Percentiles rank a stretch among this genome's conserved stretches.
Conservation (phyloP, 2,888 invertebrate species). For the Smittia sp. region DNA sequence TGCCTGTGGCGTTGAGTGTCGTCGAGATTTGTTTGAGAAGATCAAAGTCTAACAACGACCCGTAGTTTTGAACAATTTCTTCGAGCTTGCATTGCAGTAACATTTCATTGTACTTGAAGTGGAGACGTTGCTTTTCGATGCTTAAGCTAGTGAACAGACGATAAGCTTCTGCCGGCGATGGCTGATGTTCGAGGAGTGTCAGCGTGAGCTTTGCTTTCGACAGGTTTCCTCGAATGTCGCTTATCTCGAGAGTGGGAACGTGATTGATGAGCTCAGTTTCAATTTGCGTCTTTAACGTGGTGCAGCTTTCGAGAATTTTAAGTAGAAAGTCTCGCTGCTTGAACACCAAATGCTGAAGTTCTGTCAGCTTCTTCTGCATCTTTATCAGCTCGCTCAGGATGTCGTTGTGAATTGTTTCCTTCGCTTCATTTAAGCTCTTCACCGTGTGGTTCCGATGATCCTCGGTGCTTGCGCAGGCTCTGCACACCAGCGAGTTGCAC, state of each 20-base stretch:
- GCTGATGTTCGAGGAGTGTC: slow-evolving; percentile 57
- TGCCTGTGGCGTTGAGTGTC: slow-evolving; percentile 61
- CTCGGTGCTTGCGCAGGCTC: slow-evolving; percentile 64
- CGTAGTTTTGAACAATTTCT: slow-evolving; percentile 66
- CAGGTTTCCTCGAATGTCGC: slow-evolving; percentile 63
- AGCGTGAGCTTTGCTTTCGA: slow-evolving; percentile 62
- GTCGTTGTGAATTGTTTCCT: slow-evolving; percentile 64
- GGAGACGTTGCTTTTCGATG: slow-evolving; percentile 65
- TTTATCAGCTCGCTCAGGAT: slow-evolving; percentile 65
- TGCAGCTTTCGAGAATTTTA: slow-evolving; percentile 71
- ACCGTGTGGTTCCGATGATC: slow-evolving; percentile 67
- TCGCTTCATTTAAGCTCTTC: slow-evolving; percentile 65
- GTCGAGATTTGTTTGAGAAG: slow-evolving; percentile 65
- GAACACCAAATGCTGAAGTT: slow-evolving; percentile 67
- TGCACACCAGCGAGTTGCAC: slow-evolving; percentile 63
- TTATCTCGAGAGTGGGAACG: slow-evolving; percentile 63
- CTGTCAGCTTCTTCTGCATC: slow-evolving; percentile 66
- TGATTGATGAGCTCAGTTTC: slow-evolving; percentile 71
- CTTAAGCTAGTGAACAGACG: slow-evolving; percentile 61
- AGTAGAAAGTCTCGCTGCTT: slow-evolving; percentile 70
- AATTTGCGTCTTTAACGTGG: slow-evolving; percentile 70
- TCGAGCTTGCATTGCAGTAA: slow-evolving; percentile 69
- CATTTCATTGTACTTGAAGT: slow-evolving; percentile 68
- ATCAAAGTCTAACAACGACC: slow-evolving; percentile 65
- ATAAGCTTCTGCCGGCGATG: slow-evolving; percentile 60